Percentiles rank a stretch among this genome's conserved stretches.
These are phyloP conservation scores for Miniopterus natalensis DNA, from an alignment of 2,113 vertebrate genomes.

Conservation along the genomic window DNA sequence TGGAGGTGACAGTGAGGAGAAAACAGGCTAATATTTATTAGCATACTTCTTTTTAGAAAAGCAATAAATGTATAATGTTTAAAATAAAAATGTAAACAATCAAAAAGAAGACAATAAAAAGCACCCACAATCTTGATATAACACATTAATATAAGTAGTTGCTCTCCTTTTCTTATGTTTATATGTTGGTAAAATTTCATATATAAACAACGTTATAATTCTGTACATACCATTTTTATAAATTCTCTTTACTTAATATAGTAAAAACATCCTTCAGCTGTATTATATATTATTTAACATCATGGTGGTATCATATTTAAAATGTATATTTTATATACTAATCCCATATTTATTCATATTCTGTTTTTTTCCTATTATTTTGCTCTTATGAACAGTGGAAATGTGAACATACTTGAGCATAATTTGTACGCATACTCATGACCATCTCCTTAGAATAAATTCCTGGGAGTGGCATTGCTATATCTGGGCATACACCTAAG, in stretches of 20 bases:
- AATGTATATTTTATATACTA: not conserved
- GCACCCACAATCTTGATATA: not conserved
- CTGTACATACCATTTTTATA: not conserved
- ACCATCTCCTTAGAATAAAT: not conserved
- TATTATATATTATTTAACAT: not conserved
- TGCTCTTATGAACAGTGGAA: not conserved
- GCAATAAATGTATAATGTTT: not conserved
- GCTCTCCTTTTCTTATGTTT: not conserved
- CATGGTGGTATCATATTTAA: not conserved
- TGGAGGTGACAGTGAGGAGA: not conserved
- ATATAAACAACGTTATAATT: not conserved
- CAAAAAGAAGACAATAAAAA: not conserved
- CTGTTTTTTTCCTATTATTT: not conserved
- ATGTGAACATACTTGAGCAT: not conserved
- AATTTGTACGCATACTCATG: not conserved
- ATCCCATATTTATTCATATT: not conserved
- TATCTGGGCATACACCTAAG: not conserved
- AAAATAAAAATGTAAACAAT: conserved; percentile 13
- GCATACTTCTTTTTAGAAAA: not conserved
- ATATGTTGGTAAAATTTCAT: not conserved
- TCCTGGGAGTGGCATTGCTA: not conserved
- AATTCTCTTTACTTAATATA: not conserved
- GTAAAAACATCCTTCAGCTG: not conserved
- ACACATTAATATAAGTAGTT: not conserved
- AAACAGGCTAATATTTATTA: not conserved